Base-by-base conservation (phyloP, 2,888 invertebrate genomes). In the Crioceris asparagi region DNA sequence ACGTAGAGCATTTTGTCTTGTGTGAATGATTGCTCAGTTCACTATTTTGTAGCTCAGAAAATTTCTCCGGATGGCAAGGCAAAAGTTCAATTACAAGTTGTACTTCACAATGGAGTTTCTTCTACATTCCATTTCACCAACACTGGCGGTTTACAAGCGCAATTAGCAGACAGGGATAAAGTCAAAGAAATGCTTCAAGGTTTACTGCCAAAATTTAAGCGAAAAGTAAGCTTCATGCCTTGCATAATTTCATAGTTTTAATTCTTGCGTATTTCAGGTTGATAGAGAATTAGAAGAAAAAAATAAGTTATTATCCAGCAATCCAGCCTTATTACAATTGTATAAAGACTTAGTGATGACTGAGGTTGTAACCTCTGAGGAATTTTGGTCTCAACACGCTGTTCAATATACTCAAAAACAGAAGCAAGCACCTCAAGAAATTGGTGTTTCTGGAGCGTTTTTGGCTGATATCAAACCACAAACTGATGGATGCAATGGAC, bases 71-170 rank as follows among this genome's bases (percentile, higher is more conserved):
- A 83, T 53, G 93, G 92, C 17, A 98, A 98, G 66, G 83, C 92
- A 17, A 98, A 98, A 69, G 90, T 99, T 37, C 98, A 99, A 63
- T 70, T 99, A 11, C 98, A 99, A 72, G 81, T 97, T 14, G 91
- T 94, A 14, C 69, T 98, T 44, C 90, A 96, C 52, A 91, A 90
- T 69, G 91, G 90, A 15, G 79, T 84, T 32, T 87, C 91, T 32
- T 91, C 92, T 3, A 97, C 96, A 10, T 99, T 98, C 70, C 97
- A 97, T 60, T 99, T 99, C 66, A 85, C 86, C 32, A 88, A 93
- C 64, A 79, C 87, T 3, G 77, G 74, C 32, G 92, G 94, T 0
- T 69, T 79, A 17, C 79, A 80, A 18, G 80, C 79, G 4, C 93
- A 94, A 66, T 73, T 90, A 8, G 77, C 81, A 41, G 96, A 96